A percentile compares a stretch with the other conserved stretches of the same genome.
Evolutionary conservation across 2,113 vertebrate genomes (phyloP).

Genomic region (Ranitomeya imitator): DNA sequence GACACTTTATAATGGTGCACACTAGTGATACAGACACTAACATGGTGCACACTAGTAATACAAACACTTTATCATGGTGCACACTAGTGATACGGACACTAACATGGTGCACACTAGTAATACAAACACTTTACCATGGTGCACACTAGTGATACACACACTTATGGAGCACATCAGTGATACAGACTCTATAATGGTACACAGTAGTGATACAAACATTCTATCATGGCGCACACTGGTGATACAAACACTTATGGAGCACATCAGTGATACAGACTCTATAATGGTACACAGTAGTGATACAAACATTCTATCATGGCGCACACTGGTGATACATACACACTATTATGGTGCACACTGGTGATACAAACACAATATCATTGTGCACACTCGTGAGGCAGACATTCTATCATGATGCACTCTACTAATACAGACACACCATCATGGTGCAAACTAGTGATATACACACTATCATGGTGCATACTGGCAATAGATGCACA

Average conservation of each 20-base stretch:
- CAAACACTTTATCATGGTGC: background rate
- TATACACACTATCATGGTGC: too few relatives aligned
- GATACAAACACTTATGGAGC: background rate
- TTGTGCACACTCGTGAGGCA: background rate
- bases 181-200: background rate
- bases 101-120: background rate
- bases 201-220: background rate
- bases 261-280: too few relatives aligned
- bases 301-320: background rate
- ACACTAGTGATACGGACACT: too few relatives aligned
- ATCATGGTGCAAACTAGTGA: too few relatives aligned
- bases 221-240: background rate
- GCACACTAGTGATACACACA: background rate
- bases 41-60: too few relatives aligned
- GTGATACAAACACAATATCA: background rate
- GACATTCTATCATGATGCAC: background rate
- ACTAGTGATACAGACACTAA: too few relatives aligned
- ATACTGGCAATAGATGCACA: too few relatives aligned
- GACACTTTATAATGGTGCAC: too few relatives aligned
- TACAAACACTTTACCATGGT: background rate
- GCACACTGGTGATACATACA: background rate
- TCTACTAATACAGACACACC: background rate
- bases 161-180: background rate
- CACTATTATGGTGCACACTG: background rate
- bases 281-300: too few relatives aligned